Evolutionary conservation across 2,888 invertebrate species (phyloP), one percentile per base, ranked within the genome.

Genomic region (Eumerus sabulonum): DNA sequence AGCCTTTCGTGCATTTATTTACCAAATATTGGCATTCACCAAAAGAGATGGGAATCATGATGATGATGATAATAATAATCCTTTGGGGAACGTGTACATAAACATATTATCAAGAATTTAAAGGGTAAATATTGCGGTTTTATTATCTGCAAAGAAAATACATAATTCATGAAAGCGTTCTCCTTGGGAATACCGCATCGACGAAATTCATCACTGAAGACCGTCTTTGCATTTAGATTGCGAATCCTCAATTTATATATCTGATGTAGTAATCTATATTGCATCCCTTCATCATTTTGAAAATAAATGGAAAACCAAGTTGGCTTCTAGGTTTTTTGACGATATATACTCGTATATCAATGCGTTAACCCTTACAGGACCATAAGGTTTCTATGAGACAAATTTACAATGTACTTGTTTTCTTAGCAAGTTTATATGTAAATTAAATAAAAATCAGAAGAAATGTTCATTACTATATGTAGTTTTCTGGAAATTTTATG

Each of bases 111-210:
- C 79, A 76, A 66, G 76, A 81, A 81, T 81, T 81, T 81, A 81
- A 81, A 81, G 81, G 81, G 81, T 81, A 81, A 81, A 81, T 81
- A 81, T 81, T 81, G 81, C 81, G 81, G 81, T 81, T 81, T 81
- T 81, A 81, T 81, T 76, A 81, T 81, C 81, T 76, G 81, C 70
- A 81, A 81, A 70, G 66, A 44, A 76, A 71, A 81, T 81, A 76
- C 76, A 81, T 81, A 81, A 81, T 81, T 81, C 81, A 81, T 81
- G 74, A 74, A 56, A 64, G 74, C 79, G 70, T 73, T 79, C 68
- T 67, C 64, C 74, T 79, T 79, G 79, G 74, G 50, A 68, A 73
- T 68, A 74, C 79, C 74, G 79, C 79, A 79, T 79, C 54, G 64
- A 59, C 68, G 67, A 68, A 64, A 74, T 74, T 67, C 68, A 70